Conservation (phyloP, 2,797 vertebrate species). For the Cirrhinus molitorella region DNA sequence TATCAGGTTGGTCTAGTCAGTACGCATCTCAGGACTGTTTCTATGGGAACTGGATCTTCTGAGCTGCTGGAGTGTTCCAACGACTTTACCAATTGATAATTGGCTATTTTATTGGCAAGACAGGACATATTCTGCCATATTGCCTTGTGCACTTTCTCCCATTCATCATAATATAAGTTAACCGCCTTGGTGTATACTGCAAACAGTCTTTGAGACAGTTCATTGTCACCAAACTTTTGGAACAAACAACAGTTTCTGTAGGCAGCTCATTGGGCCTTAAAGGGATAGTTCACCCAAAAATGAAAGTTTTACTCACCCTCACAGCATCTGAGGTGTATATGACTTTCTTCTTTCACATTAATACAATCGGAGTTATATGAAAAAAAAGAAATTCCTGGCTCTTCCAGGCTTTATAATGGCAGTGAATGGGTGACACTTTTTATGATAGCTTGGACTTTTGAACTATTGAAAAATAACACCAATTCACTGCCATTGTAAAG, state of each 20-base stretch:
- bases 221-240: neutral
- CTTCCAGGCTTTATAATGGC: too few species aligned
- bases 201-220: neutral
- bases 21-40: conserved; percentile 9
- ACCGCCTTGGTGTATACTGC: neutral
- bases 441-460: too few species aligned
- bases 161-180: neutral
- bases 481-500: too few species aligned
- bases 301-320: too few species aligned
- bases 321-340: too few species aligned
- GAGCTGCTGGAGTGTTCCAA: neutral
- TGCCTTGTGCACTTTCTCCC: neutral
- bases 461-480: too few species aligned
- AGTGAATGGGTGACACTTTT: too few species aligned
- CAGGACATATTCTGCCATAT: neutral
- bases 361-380: too few species aligned
- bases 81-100: neutral
- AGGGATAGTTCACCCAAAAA: too few species aligned
- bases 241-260: neutral
- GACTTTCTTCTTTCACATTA: too few species aligned
- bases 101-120: neutral
- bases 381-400: too few species aligned
- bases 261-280: neutral
- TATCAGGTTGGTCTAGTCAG: neutral
- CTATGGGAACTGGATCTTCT: conserved; percentile 13